These are phyloP conservation scores for Pyrocoelia pectoralis DNA, from an alignment of 2,888 invertebrate genomes.

Conservation along the genomic window DNA sequence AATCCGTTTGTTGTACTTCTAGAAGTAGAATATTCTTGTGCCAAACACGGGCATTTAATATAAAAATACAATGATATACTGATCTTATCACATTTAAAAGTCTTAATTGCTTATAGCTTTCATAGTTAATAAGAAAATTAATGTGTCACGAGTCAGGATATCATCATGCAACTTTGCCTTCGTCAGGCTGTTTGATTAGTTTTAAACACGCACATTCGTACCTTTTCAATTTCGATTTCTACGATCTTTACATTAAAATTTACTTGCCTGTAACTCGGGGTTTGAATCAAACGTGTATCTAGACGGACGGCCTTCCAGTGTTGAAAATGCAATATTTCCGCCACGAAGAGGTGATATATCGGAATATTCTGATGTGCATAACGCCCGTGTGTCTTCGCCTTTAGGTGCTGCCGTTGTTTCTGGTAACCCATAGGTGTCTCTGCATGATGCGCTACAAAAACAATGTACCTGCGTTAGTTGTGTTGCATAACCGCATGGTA, in stretches of 20 bases:
- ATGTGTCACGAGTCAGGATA: too few relatives aligned
- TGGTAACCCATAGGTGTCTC: conserved; percentile 87
- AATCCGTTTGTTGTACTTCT: too few relatives aligned
- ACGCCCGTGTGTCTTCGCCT: conserved; percentile 87
- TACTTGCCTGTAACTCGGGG: conserved; percentile 82
- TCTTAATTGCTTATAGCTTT: too few relatives aligned
- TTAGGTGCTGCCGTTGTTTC: conserved; percentile 75
- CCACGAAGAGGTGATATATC: conserved; percentile 96
- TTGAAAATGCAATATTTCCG: conserved; percentile 94
- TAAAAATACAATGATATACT: too few relatives aligned
- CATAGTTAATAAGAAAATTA: too few relatives aligned
- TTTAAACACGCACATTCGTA: neutral
- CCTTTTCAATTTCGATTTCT: too few relatives aligned
- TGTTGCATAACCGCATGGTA: conserved; percentile 4
- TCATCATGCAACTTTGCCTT: too few relatives aligned
- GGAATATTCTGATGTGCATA: conserved; percentile 98
- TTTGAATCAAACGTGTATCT: conserved; percentile 92
- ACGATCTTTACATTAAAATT: neutral
- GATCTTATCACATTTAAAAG: too few relatives aligned
- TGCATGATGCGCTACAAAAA: conserved; percentile 82
- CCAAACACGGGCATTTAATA: too few relatives aligned
- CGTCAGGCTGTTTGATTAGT: neutral
- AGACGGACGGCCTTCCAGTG: conserved; percentile 92
- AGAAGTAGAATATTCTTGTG: too few relatives aligned
- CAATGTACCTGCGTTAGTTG: neutral